Evolutionary conservation across 2,113 vertebrate species (phyloP).

Genomic region (Dryoscopus gambensis): DNA sequence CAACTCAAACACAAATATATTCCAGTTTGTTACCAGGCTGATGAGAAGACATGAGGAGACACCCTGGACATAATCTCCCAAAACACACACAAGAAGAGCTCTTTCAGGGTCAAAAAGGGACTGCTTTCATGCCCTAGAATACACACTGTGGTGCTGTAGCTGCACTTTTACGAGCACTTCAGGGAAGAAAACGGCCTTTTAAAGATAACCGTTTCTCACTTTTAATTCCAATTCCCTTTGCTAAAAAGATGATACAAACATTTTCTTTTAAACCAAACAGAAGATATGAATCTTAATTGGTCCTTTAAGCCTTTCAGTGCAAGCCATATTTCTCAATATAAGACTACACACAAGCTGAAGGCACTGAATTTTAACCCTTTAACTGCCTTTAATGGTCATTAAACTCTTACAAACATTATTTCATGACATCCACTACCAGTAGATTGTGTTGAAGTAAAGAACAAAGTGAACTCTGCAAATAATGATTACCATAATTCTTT

Average conservation of each 20-base stretch:
- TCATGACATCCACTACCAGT: neutral
- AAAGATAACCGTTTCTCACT: neutral
- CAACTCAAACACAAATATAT: neutral
- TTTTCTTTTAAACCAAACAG: neutral
- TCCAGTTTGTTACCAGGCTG: neutral
- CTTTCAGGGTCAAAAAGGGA: neutral
- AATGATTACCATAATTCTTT: neutral
- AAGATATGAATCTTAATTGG: neutral
- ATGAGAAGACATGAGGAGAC: neutral
- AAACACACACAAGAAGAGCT: neutral
- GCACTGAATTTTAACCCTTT: neutral
- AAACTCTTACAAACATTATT: neutral
- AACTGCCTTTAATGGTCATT: neutral
- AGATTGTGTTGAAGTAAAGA: neutral
- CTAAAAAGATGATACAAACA: neutral
- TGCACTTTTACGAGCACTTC: neutral
- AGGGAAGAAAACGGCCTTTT: neutral
- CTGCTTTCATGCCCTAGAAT: neutral
- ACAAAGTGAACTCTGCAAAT: neutral
- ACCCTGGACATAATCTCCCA: neutral
- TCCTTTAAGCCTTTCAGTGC: neutral
- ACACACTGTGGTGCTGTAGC: neutral
- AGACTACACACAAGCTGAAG: neutral
- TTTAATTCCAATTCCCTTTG: neutral
- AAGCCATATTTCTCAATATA: neutral